These are phyloP conservation scores for Palaemon carinicauda DNA, from an alignment of 1,140 invertebrate species.

Conservation along the genomic window DNA sequence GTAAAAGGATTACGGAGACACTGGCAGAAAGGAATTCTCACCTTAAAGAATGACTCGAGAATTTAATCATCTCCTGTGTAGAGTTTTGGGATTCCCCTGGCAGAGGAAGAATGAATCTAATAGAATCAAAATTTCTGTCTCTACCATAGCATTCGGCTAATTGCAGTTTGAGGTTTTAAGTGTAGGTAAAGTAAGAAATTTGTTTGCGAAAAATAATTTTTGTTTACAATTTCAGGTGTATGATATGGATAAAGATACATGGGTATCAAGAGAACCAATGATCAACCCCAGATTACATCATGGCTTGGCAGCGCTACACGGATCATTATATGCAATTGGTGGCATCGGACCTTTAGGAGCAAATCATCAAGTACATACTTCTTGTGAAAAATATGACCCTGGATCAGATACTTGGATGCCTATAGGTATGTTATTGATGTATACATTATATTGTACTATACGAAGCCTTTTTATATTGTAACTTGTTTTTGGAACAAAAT, in stretches of 20 bases:
- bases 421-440: constrained; percentile 10
- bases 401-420: constrained; percentile 37
- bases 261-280: constrained; percentile 9
- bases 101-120: too few relatives aligned
- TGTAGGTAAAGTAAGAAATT: too few relatives aligned
- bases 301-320: constrained; percentile 33
- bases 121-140: too few relatives aligned
- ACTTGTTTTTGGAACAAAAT: too few relatives aligned
- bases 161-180: too few relatives aligned
- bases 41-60: too few relatives aligned
- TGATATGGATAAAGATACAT: background rate
- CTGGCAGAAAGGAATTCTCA: too few relatives aligned
- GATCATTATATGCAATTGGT: constrained; percentile 33
- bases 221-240: background rate
- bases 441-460: background rate
- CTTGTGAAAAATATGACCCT: constrained; percentile 47
- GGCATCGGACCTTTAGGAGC: background rate
- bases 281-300: background rate
- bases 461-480: too few relatives aligned
- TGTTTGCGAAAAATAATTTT: background rate
- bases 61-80: too few relatives aligned
- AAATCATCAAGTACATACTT: background rate
- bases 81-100: too few relatives aligned
- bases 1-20: too few relatives aligned
- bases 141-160: too few relatives aligned